Evolutionary conservation across 2,797 vertebrate species (phyloP), one percentile per base, ranked within the genome.

Genomic region (Poecilia gillii): DNA sequence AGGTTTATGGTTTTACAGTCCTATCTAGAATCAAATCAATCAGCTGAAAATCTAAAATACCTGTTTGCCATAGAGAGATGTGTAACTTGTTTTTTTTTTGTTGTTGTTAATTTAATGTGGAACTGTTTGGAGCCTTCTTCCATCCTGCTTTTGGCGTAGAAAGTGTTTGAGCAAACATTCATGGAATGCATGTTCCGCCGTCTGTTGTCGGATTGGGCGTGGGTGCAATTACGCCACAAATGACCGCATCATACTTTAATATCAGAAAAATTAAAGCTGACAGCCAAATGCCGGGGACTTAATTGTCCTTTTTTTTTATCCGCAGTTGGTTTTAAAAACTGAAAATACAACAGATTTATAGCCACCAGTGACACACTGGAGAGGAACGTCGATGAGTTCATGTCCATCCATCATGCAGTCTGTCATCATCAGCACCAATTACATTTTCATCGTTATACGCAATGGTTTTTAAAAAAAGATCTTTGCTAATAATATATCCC

Each of bases 151-250:
- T 71, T 46, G 25, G 66, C 4, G 1, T 70, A 70, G n/a, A 71
- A 71, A 46, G 25, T 28, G 68, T 85, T 41, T 1, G 39, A 83
- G 85, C 72, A 51, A 76, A 77, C 77, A 87, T 45, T 75, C 43
- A 31, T 87, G 84, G 80, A 84, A 90, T 91, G 83, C 74, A 76
- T 85, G 73, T 85, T 66, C 68, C 28, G 4, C 31, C 28, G 66
- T 80, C 79, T 53, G 75, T 78, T 47, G 75, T 73, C 5, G 81
- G 14, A 85, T 82, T 89, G 79, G 87, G 89, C 82, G 89, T 87
- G 89, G 86, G 75, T 85, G 39, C 88, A 91, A 93, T 93, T 90
- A 84, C 82, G 79, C 68, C 68, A 76, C 83, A 90, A 92, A 89
- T 76, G 53, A 86, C 81, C 51, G 39, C 77, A 83, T 88, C 84